Evolutionary conservation across 2,888 invertebrate genomes (phyloP).

Genomic region (Nomada goodeniana): DNA sequence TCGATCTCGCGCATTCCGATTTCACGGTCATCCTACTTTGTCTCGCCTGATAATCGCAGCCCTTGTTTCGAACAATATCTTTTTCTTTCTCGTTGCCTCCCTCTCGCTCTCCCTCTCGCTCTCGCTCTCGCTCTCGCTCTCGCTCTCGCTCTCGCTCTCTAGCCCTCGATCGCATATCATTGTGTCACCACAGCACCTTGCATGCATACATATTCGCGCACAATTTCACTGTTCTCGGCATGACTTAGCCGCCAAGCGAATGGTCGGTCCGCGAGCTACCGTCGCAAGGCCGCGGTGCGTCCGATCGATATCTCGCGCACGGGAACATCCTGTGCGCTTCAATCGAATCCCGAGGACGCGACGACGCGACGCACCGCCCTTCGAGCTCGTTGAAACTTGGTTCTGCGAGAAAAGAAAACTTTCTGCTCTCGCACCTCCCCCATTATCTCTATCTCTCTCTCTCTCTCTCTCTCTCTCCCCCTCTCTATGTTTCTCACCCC

Average conservation of each 20-base stretch:
- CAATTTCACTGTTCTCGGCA: slow-evolving; percentile 59
- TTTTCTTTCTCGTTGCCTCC: slow-evolving; percentile 2
- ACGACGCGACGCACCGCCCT: slow-evolving; percentile 6
- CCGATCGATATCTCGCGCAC: neutral
- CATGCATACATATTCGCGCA: slow-evolving; percentile 77
- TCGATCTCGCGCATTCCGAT: slow-evolving; percentile 49
- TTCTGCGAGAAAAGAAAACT: too few species aligned
- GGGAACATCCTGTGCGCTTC: neutral
- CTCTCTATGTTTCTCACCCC: neutral
- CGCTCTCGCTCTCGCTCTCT: slow-evolving; percentile 33
- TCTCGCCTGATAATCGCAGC: slow-evolving; percentile 9
- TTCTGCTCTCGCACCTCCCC: too few species aligned
- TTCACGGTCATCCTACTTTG: slow-evolving; percentile 39
- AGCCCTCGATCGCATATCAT: slow-evolving; percentile 47
- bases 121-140: neutral
- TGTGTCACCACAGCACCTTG: slow-evolving; percentile 65
- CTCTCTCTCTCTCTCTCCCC: neutral
- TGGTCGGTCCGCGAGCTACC: slow-evolving; percentile 35
- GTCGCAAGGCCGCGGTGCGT: slow-evolving; percentile 5
- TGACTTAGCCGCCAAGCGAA: slow-evolving; percentile 56
- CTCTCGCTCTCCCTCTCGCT: slow-evolving; percentile 1
- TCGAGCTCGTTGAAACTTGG: slow-evolving; percentile 42
- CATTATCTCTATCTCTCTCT: neutral
- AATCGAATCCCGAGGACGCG: neutral
- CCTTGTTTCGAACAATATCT: slow-evolving; percentile 18